Conservation (phyloP, 2,797 vertebrate species). For the Ptychadena robeensis region DNA sequence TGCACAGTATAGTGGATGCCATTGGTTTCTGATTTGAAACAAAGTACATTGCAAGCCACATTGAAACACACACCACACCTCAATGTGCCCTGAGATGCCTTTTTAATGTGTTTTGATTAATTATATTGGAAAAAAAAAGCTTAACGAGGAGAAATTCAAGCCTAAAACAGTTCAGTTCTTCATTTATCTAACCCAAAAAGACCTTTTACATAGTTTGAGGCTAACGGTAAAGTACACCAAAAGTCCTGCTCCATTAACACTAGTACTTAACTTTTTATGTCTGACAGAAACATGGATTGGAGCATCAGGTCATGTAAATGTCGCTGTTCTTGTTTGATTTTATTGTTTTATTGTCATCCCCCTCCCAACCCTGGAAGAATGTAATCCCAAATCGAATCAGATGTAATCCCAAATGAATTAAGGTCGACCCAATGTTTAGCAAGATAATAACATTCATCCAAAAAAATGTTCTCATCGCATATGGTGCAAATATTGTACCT, state of each 20-base stretch:
- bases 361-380: not conserved
- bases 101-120: no score
- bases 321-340: not conserved
- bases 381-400: not conserved
- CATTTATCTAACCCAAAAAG: not conserved
- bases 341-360: not conserved
- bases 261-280: no score
- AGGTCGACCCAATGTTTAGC: not conserved
- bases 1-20: no score
- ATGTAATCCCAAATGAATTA: not conserved
- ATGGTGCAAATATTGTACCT: not conserved
- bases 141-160: no score
- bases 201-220: not conserved
- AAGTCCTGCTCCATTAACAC: no score
- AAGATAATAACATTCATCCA: not conserved
- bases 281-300: no score
- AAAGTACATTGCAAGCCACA: no score
- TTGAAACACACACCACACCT: no score
- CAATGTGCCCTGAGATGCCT: no score
- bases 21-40: no score
- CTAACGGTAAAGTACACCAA: not conserved
- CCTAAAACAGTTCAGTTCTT: not conserved
- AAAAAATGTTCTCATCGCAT: not conserved
- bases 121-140: no score
- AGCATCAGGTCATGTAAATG: no score